Evolutionary conservation across 1,140 invertebrate genomes (phyloP).

Genomic region (Drosophila littoralis): DNA sequence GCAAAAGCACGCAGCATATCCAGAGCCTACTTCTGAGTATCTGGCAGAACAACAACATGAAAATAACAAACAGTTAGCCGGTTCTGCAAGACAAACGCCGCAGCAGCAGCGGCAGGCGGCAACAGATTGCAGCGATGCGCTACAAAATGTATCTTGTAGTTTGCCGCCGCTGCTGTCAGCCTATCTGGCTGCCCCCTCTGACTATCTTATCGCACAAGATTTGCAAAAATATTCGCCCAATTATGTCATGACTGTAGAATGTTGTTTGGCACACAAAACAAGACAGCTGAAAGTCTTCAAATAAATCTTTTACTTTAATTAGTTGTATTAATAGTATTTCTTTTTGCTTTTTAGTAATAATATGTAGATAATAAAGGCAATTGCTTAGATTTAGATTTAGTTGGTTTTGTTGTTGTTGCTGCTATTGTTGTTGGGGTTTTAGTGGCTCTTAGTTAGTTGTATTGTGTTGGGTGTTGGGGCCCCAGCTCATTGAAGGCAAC

Average conservation of each 20-base stretch:
- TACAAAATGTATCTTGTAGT: conserved; percentile 58
- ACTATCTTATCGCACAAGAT: conserved; percentile 64
- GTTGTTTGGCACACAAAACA: conserved; percentile 41
- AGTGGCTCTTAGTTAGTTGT: conserved; percentile 47
- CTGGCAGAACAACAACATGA: conserved; percentile 43
- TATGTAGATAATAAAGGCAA: conserved; percentile 32
- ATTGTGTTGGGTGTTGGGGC: conserved; percentile 33
- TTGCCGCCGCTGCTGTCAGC: conserved; percentile 16
- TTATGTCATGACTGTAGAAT: conserved; percentile 70
- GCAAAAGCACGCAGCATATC: conserved; percentile 49
- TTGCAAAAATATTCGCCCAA: conserved; percentile 69
- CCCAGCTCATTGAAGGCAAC: conserved; percentile 37
- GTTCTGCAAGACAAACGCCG: conserved; percentile 67
- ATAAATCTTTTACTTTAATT: conserved; percentile 61
- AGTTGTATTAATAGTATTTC: conserved; percentile 61
- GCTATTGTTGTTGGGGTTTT: conserved; percentile 15
- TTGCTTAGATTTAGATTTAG: conserved; percentile 31
- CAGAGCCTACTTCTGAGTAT: conserved; percentile 41
- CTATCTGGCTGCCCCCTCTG: conserved; percentile 51
- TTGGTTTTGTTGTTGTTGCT: conserved; percentile 1
- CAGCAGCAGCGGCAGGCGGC: conserved; percentile 27
- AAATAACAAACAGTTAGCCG: conserved; percentile 67
- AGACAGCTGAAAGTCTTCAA: conserved; percentile 14
- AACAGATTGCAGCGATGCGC: conserved; percentile 57
- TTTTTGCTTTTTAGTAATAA: conserved; percentile 16